Percentiles rank a stretch among this genome's conserved stretches.
These are phyloP conservation scores for Nephila pilipes DNA, from an alignment of 1,140 invertebrate species.

Conservation along the genomic window DNA sequence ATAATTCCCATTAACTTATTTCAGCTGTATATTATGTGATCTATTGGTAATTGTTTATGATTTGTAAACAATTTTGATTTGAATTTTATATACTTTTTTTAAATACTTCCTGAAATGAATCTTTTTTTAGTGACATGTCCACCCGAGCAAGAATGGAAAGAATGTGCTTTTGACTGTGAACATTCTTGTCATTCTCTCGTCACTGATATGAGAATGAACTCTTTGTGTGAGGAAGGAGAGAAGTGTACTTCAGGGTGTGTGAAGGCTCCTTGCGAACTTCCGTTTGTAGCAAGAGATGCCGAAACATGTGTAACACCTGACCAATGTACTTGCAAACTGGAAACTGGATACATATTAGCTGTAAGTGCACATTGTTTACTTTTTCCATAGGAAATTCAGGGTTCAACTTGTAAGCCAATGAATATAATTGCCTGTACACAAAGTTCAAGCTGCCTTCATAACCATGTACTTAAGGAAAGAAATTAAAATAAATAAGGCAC, in stretches of 20 bases:
- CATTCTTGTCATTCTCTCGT: conserved; percentile 79
- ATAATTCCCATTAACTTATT: no score
- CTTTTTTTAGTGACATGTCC: conserved; percentile 80
- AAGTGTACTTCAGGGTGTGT: conserved; percentile 83
- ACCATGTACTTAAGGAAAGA: no score
- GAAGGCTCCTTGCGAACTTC: conserved; percentile 79
- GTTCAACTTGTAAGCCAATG: no score
- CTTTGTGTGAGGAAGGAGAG: conserved; percentile 80
- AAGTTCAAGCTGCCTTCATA: no score
- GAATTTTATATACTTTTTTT: no score
- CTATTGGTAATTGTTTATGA: no score
- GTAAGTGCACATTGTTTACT: conserved; percentile 68
- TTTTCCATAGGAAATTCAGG: no score
- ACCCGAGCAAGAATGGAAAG: conserved; percentile 82
- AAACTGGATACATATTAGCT: conserved; percentile 58
- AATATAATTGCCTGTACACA: no score
- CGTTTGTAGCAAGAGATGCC: conserved; percentile 86
- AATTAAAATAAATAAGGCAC: no score
- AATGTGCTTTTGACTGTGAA: conserved; percentile 86
- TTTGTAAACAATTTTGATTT: no score
- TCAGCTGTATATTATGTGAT: no score
- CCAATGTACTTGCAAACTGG: conserved; percentile 75
- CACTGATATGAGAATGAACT: conserved; percentile 79
- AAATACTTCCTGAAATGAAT: neutral
- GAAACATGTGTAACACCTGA: conserved; percentile 85